Evolutionary conservation across 1,140 invertebrate species (phyloP), one percentile per base, ranked within the genome.

Genomic region (Bombus difficillimus): DNA sequence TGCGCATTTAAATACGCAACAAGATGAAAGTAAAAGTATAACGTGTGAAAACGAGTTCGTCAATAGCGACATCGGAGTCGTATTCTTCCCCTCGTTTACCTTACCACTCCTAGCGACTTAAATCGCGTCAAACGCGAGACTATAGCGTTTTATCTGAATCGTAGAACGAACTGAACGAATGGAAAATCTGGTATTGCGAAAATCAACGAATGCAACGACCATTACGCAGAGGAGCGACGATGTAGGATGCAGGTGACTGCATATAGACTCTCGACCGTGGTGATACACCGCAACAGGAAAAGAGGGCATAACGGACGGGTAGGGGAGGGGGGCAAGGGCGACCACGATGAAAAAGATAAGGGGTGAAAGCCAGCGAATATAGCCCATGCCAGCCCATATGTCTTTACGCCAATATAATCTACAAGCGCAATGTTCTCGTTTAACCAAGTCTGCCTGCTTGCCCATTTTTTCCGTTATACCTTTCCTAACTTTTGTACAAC

Each of bases 131-230:
- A 59, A 43, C 62, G 62, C 32, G 25, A 72, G 32, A 64, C 53
- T 71, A 32, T 37, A 59, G 71, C 83, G 5, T 53, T 69, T 72
- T 41, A 18, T 64, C 39, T 1, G 0, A 32, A 39, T 79, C 15
- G 18, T 53, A 53, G 18, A 53, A 53, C 47, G 18, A 53, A 53
- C 47, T 18, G 47, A 53, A 53, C 47, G 5, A 53, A 53, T 6
- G 5, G 0, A 59, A 84, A 84, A 84, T 84, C 76, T 85, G 53
- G 32, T 64, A 32, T 80, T 80, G 39, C 68, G 57, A 85, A 80
- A 85, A 85, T 85, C 68, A 68, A 80, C 68, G n/a, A 80, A 25
- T 8, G 39, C 32, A 34, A 64, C 43, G 28, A 10, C 59, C 77
- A 37, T 41, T 80, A 15, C 41, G 57, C 8, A 3, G 28, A 12